A percentile compares a stretch with the other conserved stretches of the same genome.
Conservation (phyloP, 2,797 vertebrate genomes). For the Sebastes alutus region DNA sequence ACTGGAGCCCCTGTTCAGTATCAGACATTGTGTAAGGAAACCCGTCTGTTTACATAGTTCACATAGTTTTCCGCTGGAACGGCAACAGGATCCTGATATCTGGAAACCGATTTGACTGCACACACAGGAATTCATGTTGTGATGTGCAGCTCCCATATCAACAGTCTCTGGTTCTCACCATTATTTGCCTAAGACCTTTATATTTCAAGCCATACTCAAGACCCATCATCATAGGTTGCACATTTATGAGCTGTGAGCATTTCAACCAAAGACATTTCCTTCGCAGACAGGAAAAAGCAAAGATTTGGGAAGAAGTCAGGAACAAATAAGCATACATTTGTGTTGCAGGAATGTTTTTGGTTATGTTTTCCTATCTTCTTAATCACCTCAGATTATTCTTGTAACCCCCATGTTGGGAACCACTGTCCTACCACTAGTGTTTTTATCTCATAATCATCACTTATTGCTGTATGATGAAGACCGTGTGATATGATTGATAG, state of each 20-base stretch:
- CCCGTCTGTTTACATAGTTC: constrained; percentile 29
- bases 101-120: neutral
- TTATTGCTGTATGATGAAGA: neutral
- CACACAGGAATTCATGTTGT: neutral
- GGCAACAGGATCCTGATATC: neutral
- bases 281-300: neutral
- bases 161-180: neutral
- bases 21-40: neutral
- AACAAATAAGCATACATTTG: neutral
- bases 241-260: neutral
- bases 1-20: neutral
- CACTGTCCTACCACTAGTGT: neutral
- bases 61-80: constrained; percentile 29
- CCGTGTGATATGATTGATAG: neutral
- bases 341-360: neutral
- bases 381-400: too few species aligned
- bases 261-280: neutral
- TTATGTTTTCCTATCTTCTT: neutral
- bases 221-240: neutral
- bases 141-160: neutral
- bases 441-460: neutral
- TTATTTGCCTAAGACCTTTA: neutral
- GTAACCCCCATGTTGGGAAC: neutral
- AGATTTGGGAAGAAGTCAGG: neutral
- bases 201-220: neutral